Percentiles rank a stretch among this genome's conserved stretches.
phyloP scores from a whole-genome alignment of 2,113 vertebrate species.

The Pitta sordida region DNA sequence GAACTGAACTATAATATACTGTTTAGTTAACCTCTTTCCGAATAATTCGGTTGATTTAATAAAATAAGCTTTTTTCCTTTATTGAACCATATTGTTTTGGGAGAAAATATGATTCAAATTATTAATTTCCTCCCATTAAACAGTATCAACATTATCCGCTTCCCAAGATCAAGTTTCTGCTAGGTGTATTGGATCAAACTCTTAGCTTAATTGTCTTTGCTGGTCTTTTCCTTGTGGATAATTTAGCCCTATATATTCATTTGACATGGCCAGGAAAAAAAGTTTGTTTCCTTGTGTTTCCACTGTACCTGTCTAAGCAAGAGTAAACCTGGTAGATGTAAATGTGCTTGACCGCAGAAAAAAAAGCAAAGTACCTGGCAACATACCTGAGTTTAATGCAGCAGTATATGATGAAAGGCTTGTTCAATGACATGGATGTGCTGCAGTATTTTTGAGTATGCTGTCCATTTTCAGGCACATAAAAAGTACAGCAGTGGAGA shows the following conservation, averaged over 20 bases:
- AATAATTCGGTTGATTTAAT: constrained; percentile 9
- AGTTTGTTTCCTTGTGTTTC: background rate
- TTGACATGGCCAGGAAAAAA: background rate
- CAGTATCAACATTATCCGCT: background rate
- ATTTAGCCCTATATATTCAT: constrained; percentile 5
- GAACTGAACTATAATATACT: background rate
- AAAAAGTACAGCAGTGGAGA: background rate
- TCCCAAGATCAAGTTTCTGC: constrained; percentile 2
- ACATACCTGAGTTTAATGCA: background rate
- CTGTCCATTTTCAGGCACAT: background rate
- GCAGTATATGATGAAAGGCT: background rate
- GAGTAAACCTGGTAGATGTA: background rate
- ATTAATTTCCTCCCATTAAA: constrained; percentile 39
- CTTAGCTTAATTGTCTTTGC: background rate
- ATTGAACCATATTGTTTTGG: background rate
- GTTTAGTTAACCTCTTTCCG: background rate
- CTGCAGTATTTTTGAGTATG: background rate
- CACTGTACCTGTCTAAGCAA: background rate
- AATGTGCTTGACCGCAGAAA: background rate
- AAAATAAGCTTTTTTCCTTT: background rate
- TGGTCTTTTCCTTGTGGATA: background rate
- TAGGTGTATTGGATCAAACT: background rate
- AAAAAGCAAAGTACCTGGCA: background rate
- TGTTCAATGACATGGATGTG: background rate
- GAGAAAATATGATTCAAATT: constrained; percentile 17